Evolutionary conservation across 2,113 vertebrate genomes (phyloP).

Genomic region (Sapajus apella): DNA sequence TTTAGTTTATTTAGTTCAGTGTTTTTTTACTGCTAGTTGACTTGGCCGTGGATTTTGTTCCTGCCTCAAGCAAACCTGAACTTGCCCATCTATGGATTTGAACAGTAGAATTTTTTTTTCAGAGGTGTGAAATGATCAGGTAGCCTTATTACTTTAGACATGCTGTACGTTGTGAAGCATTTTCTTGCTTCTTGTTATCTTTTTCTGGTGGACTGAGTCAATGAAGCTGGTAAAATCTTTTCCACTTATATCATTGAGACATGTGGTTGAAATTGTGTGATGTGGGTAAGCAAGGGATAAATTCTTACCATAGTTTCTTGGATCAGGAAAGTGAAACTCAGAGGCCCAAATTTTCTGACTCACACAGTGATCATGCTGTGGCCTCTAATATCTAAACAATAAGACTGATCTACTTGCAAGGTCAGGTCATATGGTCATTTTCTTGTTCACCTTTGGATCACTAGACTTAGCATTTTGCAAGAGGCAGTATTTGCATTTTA

Average conservation of each 20-base stretch:
- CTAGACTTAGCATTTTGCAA: neutral
- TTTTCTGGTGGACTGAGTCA: slow-evolving; percentile 28
- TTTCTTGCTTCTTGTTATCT: slow-evolving; percentile 29
- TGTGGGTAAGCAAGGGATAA: neutral
- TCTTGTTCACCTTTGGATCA: neutral
- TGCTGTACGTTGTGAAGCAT: neutral
- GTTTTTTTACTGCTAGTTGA: neutral
- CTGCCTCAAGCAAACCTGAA: neutral
- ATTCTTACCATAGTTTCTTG: neutral
- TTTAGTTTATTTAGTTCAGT: slow-evolving; percentile 29
- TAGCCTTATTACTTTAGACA: neutral
- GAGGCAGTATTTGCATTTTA: neutral
- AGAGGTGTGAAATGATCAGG: neutral
- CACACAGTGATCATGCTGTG: neutral
- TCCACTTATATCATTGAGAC: neutral
- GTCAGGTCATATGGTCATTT: neutral
- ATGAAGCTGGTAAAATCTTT: slow-evolving; percentile 31
- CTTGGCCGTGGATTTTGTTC: slow-evolving; percentile 55
- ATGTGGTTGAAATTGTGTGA: neutral
- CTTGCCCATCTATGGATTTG: slow-evolving; percentile 20
- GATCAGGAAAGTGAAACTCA: slow-evolving; percentile 33
- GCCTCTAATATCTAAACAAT: neutral
- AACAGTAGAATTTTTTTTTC: neutral
- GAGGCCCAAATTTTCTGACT: slow-evolving; percentile 4
- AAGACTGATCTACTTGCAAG: neutral